phyloP scores from a whole-genome alignment of 2,888 invertebrate genomes.

The Balanococcus diminutus region DNA sequence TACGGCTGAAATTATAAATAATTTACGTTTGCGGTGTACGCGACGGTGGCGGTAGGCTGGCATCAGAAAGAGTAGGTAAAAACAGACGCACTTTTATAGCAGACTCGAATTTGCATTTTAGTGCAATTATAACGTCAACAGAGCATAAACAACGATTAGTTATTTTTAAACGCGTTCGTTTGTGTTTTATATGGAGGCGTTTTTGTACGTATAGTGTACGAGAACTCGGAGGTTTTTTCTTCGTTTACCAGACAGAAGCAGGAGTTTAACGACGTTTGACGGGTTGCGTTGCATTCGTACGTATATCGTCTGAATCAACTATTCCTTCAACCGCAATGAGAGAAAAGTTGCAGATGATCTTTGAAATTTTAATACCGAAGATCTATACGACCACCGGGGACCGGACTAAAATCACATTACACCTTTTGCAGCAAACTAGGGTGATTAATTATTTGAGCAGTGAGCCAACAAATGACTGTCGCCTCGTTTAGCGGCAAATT shows the following conservation, averaged over 20 bases:
- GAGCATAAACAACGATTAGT: conserved; percentile 44
- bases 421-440: neutral
- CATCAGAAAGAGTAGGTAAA: neutral
- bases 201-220: neutral
- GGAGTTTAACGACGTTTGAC: neutral
- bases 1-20: conserved; percentile 18
- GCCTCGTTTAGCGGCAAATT: conserved; percentile 45
- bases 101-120: conserved; percentile 45
- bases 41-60: neutral
- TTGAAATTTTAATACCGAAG: conserved; percentile 24
- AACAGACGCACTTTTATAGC: conserved; percentile 21
- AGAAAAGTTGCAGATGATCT: neutral
- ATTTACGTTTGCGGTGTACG: conserved; percentile 2
- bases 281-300: neutral
- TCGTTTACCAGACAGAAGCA: too few species aligned
- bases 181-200: too few species aligned
- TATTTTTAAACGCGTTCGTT: conserved; percentile 2
- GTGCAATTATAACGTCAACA: conserved; percentile 39
- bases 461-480: conserved; percentile 22
- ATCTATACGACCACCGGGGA: neutral
- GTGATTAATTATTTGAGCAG: conserved; percentile 37
- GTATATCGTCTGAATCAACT: neutral
- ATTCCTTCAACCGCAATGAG: neutral
- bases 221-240: neutral
- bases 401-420: conserved; percentile 29